Percentiles rank a stretch among this genome's conserved stretches.
phyloP scores from a whole-genome alignment of 2,797 vertebrate species.

The Sebastes matsubarae region DNA sequence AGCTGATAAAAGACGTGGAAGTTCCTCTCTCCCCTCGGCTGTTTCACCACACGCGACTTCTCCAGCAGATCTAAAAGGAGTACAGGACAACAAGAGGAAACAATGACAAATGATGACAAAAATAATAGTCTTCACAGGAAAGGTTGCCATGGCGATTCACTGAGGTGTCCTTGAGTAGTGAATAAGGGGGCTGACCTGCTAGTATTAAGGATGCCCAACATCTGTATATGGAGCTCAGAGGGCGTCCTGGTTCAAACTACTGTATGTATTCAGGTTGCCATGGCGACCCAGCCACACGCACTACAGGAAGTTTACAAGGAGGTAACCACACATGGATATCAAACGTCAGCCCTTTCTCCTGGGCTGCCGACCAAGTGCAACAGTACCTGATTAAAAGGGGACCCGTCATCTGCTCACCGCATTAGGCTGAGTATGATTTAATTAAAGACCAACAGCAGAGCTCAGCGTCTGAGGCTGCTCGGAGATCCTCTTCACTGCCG shows the following conservation, averaged over 20 bases:
- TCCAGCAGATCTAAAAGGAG: constrained; percentile 91
- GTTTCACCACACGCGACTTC: constrained; percentile 98
- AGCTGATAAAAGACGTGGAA: constrained; percentile 99
- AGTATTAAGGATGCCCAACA: not conserved
- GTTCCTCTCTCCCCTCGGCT: constrained; percentile 96
- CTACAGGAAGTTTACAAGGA: constrained; percentile 55
- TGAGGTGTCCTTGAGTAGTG: not conserved
- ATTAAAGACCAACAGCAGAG: constrained; percentile 60
- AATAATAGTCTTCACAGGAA: constrained; percentile 4
- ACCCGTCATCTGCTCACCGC: constrained; percentile 55
- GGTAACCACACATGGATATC: constrained; percentile 31
- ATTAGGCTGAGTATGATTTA: constrained; percentile 62
- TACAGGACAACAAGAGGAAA: constrained; percentile 35
- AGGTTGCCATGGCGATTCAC: not conserved
- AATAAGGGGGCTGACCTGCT: not conserved
- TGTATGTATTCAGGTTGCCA: constrained; percentile 41
- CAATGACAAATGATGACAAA: constrained; percentile 23
- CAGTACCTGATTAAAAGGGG: constrained; percentile 66
- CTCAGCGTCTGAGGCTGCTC: constrained; percentile 24
- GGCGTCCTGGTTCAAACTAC: constrained; percentile 12
- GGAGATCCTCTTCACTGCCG: constrained; percentile 21
- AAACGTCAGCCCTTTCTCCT: constrained; percentile 55
- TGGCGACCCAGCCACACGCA: constrained; percentile 30
- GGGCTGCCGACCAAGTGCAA: constrained; percentile 54
- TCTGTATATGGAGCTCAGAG: constrained; percentile 11